Evolutionary conservation across 2,113 vertebrate genomes (phyloP).

Genomic region (Phrynosoma platyrhinos): DNA sequence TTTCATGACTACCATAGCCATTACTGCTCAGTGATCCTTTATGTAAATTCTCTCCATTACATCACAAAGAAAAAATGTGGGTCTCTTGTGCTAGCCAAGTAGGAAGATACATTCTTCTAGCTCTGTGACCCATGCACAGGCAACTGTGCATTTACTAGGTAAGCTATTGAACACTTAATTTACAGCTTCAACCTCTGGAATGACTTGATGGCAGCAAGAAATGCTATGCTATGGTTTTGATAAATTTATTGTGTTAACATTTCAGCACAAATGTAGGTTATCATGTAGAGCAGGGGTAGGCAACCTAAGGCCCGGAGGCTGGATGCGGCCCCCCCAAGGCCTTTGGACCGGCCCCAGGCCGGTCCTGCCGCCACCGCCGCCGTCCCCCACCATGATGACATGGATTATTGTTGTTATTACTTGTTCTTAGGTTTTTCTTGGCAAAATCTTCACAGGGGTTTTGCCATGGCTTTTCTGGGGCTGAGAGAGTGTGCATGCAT

Average conservation of each 20-base stretch:
- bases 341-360: no score
- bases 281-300: not conserved
- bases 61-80: not conserved
- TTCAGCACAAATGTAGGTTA: not conserved
- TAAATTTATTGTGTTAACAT: not conserved
- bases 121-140: not conserved
- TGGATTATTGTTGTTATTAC: no score
- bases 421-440: no score
- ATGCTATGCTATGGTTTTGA: not conserved
- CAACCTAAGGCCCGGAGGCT: no score
- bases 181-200: not conserved
- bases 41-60: not conserved
- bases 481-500: no score
- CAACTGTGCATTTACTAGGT: slow-evolving; percentile 17
- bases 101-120: slow-evolving; percentile 1
- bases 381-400: no score
- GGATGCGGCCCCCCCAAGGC: no score
- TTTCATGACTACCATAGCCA: not conserved
- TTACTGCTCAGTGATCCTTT: slow-evolving; percentile 13
- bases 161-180: slow-evolving; percentile 6
- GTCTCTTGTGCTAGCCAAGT: not conserved
- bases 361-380: no score
- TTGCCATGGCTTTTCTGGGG: no score
- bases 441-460: no score
- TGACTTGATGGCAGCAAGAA: not conserved